Conservation (phyloP, 2,113 vertebrate species). For the Urocolius indicus region DNA sequence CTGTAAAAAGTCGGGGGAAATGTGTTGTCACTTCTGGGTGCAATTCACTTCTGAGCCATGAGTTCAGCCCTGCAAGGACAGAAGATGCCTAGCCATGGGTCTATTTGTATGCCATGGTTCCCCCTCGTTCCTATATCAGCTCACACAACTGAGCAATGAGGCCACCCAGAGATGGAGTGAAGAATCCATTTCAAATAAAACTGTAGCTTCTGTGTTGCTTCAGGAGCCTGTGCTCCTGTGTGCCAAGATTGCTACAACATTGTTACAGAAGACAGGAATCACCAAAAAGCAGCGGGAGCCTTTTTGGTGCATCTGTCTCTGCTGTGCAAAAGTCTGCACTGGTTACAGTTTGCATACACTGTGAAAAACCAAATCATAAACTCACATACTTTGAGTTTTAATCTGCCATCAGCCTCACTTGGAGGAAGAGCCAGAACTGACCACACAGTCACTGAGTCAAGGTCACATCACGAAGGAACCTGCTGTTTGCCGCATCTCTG, state of each 20-base stretch:
- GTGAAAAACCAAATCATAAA: not conserved
- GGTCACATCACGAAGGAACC: not conserved
- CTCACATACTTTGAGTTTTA: not conserved
- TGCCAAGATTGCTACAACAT: not conserved
- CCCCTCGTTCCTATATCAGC: not conserved
- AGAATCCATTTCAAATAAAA: not conserved
- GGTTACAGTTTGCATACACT: fast-evolving
- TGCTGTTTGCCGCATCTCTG: not conserved
- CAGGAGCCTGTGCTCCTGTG: not conserved
- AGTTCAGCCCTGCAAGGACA: not conserved
- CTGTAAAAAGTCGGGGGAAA: not conserved
- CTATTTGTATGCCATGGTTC: fast-evolving
- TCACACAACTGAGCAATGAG: not conserved
- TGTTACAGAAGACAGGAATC: not conserved
- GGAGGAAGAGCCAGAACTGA: not conserved
- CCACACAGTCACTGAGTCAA: not conserved
- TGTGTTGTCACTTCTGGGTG: not conserved
- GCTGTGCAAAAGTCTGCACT: not conserved
- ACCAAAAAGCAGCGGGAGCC: not conserved
- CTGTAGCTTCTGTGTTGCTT: not conserved
- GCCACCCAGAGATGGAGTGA: not conserved
- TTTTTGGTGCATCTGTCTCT: not conserved
- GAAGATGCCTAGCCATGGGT: not conserved
- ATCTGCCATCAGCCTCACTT: not conserved
- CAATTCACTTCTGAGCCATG: not conserved